A percentile compares a stretch with the other conserved stretches of the same genome.
These are phyloP conservation scores for Thalpophila matura DNA, from an alignment of 2,888 invertebrate genomes.

Conservation along the genomic window DNA sequence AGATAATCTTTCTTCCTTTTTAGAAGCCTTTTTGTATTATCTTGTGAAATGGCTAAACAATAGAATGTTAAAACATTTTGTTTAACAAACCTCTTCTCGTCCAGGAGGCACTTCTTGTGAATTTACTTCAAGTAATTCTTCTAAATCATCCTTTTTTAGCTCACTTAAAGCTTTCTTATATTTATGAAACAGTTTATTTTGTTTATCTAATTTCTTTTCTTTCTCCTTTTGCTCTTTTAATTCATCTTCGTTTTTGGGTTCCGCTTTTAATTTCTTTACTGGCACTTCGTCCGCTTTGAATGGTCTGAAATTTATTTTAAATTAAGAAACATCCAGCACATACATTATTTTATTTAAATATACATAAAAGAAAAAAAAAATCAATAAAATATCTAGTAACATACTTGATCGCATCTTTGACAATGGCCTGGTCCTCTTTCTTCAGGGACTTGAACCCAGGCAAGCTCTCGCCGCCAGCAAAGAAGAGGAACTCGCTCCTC, in stretches of 20 bases:
- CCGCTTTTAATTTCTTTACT: slow-evolving; percentile 93
- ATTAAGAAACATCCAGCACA: not conserved
- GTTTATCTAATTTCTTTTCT: slow-evolving; percentile 92
- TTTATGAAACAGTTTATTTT: slow-evolving; percentile 92
- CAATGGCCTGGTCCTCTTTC: slow-evolving; percentile 92
- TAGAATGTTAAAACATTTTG: not conserved
- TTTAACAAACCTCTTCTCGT: slow-evolving; percentile 90
- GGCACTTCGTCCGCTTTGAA: slow-evolving; percentile 89
- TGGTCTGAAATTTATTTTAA: slow-evolving; percentile 66
- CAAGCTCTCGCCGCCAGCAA: slow-evolving; percentile 93
- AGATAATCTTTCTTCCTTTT: not conserved
- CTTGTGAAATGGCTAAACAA: not conserved
- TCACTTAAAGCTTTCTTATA: slow-evolving; percentile 77
- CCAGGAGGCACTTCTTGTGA: slow-evolving; percentile 93
- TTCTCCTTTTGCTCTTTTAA: slow-evolving; percentile 86
- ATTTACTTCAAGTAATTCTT: slow-evolving; percentile 93
- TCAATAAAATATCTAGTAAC: slow-evolving; percentile 55
- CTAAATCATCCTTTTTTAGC: slow-evolving; percentile 92
- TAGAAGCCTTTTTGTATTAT: not conserved
- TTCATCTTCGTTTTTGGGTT: slow-evolving; percentile 90
- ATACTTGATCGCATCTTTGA: slow-evolving; percentile 93
- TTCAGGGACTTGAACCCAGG: slow-evolving; percentile 94
- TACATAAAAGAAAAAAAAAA: not conserved
- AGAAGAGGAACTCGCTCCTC: slow-evolving; percentile 93
- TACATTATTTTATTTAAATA: not conserved